A percentile compares a stretch with the other conserved stretches of the same genome.
phyloP scores from a whole-genome alignment of 2,797 vertebrate species.

The Takifugu ocellatus region DNA sequence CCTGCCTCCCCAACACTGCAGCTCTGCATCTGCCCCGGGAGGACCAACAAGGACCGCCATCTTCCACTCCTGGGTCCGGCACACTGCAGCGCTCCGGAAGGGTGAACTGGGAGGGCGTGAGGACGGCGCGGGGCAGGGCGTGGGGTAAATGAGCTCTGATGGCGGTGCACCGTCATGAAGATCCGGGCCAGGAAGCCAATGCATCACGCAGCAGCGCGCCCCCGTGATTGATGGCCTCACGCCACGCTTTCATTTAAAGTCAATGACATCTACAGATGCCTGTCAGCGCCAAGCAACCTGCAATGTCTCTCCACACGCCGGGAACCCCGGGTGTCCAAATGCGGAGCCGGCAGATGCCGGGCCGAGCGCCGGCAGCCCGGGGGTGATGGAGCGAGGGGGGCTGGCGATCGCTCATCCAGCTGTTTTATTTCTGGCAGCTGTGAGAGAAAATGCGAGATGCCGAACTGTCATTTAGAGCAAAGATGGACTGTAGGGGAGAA shows the following conservation, averaged over 20 bases:
- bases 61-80: conserved; percentile 19
- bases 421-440: conserved; percentile 45
- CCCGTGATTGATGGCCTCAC: conserved; percentile 69
- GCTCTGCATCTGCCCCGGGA: conserved; percentile 13
- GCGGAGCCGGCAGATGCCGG: conserved; percentile 16
- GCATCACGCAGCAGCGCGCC: conserved; percentile 59
- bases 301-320: conserved; percentile 50
- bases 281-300: conserved; percentile 57
- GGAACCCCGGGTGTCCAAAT: conserved; percentile 17
- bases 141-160: conserved; percentile 66
- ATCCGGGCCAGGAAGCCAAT: conserved; percentile 45
- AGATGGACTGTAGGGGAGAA: conserved; percentile 46
- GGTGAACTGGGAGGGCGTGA: conserved; percentile 22
- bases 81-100: conserved; percentile 24
- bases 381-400: conserved; percentile 24
- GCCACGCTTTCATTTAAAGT: conserved; percentile 69
- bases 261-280: conserved; percentile 72
- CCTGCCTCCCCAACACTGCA: conserved; percentile 20
- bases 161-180: conserved; percentile 31
- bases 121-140: conserved; percentile 34
- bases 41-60: conserved; percentile 27
- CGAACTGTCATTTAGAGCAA: conserved; percentile 34
- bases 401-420: conserved; percentile 54
- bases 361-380: conserved; percentile 12
- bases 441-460: conserved; percentile 43